These are phyloP conservation scores for Oscheius sp. DNA, from an alignment of 2,888 invertebrate species.

Conservation along the genomic window DNA sequence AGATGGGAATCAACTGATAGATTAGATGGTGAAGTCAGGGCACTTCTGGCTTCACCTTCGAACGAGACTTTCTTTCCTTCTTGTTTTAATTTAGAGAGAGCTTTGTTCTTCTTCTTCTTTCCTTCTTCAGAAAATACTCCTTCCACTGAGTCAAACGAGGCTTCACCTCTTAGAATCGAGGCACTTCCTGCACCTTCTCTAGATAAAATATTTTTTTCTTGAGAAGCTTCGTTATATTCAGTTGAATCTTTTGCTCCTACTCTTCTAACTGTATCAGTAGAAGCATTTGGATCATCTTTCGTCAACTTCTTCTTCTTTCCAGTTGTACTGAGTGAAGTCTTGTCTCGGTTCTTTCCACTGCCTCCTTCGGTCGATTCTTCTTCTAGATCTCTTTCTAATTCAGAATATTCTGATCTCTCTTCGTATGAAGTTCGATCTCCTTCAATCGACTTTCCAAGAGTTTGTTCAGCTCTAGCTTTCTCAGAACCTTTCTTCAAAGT, in stretches of 20 bases:
- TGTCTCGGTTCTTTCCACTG: slow-evolving; percentile 30
- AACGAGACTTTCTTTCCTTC: slow-evolving; percentile 14
- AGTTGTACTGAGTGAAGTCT: slow-evolving; percentile 28
- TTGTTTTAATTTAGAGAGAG: background rate
- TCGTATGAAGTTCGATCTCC: background rate
- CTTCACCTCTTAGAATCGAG: background rate
- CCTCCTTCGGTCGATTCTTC: slow-evolving; percentile 35
- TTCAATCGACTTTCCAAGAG: background rate
- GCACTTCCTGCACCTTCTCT: background rate
- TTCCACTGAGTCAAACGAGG: background rate
- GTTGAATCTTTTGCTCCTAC: background rate
- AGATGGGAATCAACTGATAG: background rate
- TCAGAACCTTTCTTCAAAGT: background rate
- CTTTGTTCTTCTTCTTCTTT: background rate
- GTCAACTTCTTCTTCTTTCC: slow-evolving; percentile 32
- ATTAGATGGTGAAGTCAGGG: background rate
- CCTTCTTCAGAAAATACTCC: background rate
- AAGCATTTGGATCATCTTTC: background rate
- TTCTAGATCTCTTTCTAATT: background rate
- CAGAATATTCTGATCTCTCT: background rate
- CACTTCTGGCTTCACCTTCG: slow-evolving; percentile 17
- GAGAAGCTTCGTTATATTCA: background rate
- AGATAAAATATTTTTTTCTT: background rate
- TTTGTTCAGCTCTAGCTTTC: background rate
- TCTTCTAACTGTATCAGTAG: background rate